Percentiles rank a stretch among this genome's conserved stretches.
Evolutionary conservation across 2,888 invertebrate species (phyloP).

Genomic region (Eristalis tenax): DNA sequence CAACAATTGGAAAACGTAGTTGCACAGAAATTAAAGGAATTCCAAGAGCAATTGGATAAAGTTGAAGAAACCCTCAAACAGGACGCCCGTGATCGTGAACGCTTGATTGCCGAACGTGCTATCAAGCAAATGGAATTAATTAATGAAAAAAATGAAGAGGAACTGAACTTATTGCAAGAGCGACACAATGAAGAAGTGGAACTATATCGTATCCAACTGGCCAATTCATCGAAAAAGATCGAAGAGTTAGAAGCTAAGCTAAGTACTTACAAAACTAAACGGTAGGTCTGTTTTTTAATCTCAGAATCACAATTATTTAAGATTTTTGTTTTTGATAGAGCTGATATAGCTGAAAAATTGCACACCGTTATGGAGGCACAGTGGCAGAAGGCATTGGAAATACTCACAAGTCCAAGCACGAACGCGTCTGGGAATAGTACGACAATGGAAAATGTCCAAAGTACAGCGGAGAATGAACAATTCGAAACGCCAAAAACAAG

Average conservation of each 20-base stretch:
- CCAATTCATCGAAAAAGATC: constrained; percentile 87
- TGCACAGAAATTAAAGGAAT: constrained; percentile 88
- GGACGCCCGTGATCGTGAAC: constrained; percentile 86
- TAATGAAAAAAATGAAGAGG: constrained; percentile 87
- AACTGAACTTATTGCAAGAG: constrained; percentile 89
- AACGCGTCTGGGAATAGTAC: constrained; percentile 70
- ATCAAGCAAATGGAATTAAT: constrained; percentile 88
- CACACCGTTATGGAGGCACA: constrained; percentile 91
- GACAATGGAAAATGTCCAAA: constrained; percentile 71
- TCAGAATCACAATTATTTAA: too few species aligned
- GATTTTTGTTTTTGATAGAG: constrained; percentile 80
- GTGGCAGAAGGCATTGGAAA: constrained; percentile 89
- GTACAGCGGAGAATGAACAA: constrained; percentile 76
- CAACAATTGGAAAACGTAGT: constrained; percentile 91
- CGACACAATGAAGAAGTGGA: constrained; percentile 90
- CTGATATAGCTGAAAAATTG: constrained; percentile 87
- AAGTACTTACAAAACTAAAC: constrained; percentile 77
- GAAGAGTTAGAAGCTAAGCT: constrained; percentile 85
- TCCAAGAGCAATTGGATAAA: constrained; percentile 87
- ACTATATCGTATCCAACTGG: constrained; percentile 86
- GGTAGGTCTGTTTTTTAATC: constrained; percentile 74
- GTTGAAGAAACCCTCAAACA: constrained; percentile 85
- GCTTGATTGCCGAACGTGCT: constrained; percentile 86
- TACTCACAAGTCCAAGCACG: constrained; percentile 83
- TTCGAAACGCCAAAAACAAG: constrained; percentile 79